Base-by-base conservation (phyloP, 2,888 invertebrate genomes). In the Meliscaeva auricollis region DNA sequence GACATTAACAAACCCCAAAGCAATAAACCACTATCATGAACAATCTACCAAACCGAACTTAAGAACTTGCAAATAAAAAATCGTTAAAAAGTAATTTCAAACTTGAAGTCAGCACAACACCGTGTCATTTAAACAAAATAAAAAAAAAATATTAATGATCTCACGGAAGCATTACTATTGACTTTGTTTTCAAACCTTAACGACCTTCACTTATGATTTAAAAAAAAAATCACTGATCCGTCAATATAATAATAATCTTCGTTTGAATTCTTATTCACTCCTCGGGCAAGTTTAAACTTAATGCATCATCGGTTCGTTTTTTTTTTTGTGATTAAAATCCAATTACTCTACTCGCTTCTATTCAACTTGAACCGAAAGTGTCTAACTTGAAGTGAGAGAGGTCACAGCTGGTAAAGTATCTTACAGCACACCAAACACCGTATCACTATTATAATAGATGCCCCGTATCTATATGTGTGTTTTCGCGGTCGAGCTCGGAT, bases 401-500 rank as follows among this genome's bases (percentile, higher is more conserved):
- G 70, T 70, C 70, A 70, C 30, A 52, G 13, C 41, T 35, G 26
- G 9, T 26, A 17, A 17, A 44, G 15, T 38, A 52, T 35, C 41
- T 8, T 22, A 7, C n/a, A 22, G 22, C 22, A 44, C 35, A 38
- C 32, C 41, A 30, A 30, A 15, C 15, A 17, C 7, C 17, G n/a
- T 13, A 38, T 8, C 26, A 56, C 38, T 1, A 35, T n/a, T n/a
- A n/a, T n/a, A n/a, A n/a, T 20, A 22, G 35, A 38, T 38, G 26
- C 2, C 52, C 52, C 62, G 66, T 78, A 58, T 70, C 48, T 35
- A 9, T 56, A 50, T 66, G 60, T 76, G 75, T 89, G 88, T 88
- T 87, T 87, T 84, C 88, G 87, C 88, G 87, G 87, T 88, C 88
- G 88, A 88, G 89, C 87, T 88, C 88, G 85, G 87, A 85, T 87